Base-by-base conservation (phyloP, 1,140 invertebrate species). In the Lucilia sericata region DNA sequence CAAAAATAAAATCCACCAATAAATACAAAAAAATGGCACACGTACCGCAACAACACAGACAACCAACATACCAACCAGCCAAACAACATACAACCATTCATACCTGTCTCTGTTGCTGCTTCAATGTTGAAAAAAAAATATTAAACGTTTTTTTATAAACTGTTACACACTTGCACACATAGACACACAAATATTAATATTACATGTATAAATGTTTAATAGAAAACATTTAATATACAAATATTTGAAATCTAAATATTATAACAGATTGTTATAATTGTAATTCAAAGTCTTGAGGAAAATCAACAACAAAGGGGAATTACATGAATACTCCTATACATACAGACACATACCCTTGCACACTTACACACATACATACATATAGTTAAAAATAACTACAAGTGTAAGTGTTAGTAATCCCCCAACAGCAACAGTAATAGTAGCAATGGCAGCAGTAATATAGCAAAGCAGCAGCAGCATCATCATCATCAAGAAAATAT, bases 181-280 rank as follows among this genome's bases (percentile, higher is more conserved):
- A 30, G 25, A 30, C 55, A 17, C 5, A 60, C 51, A 60, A 14
- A 60, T 60, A n/a, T n/a, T 17, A 2, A 60, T 14, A 60, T 30
- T 60, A 60, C 55, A 60, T 60, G 17, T 60, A n/a, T 60, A 60
- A 17, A 60, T 60, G n/a, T 60, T 70, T 70, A 12, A 55, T 55
- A 55, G 13, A 55, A 55, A n/a, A 55, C 12, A 55, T 55, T 55
- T 55, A 55, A 55, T 55, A 55, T 55, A 55, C 51, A 55, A 70
- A 70, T 70, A 70, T 70, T 70, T 70, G 65, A 70, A 70, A 70
- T 70, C 65, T 70, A 70, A 70, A 70, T 70, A 70, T 70, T 70
- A 70, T 25, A 7, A 70, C 21, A 55, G 65, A 70, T 70, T 70
- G n/a, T 19, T 25, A 70, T 70, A 70, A 70, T 70, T 70, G 65